A percentile compares a stretch with the other conserved stretches of the same genome.
Conservation (phyloP, 2,113 vertebrate genomes). For the Platichthys stellatus region DNA sequence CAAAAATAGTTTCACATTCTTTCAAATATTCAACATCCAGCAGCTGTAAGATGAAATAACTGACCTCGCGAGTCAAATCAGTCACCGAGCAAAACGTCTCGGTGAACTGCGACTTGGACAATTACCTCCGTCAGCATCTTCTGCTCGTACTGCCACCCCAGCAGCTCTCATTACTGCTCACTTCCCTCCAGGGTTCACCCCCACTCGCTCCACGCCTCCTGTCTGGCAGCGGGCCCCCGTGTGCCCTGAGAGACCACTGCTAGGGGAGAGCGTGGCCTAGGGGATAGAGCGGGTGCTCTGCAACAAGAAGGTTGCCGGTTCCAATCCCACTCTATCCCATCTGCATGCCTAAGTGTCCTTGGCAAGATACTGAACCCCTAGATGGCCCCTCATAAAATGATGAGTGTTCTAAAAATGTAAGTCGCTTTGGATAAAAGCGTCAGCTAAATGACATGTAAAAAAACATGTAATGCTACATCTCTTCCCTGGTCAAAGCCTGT, state of each 20-base stretch:
- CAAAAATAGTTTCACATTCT: conserved; percentile 29
- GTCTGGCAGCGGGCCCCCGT: conserved; percentile 36
- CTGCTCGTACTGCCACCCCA: conserved; percentile 35
- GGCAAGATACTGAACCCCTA: too few species aligned
- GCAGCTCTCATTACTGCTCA: conserved; percentile 52
- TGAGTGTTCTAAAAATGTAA: too few species aligned
- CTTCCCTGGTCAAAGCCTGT: conserved; percentile 48
- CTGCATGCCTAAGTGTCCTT: too few species aligned
- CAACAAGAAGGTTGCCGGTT: too few species aligned
- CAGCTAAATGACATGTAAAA: too few species aligned
- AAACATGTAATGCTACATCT: too few species aligned
- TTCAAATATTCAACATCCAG: conserved; percentile 39
- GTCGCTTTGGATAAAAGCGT: too few species aligned
- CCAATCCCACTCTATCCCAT: too few species aligned
- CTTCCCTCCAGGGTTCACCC: conserved; percentile 37
- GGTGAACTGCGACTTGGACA: conserved; percentile 33
- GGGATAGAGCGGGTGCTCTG: too few species aligned
- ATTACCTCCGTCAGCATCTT: conserved; percentile 47
- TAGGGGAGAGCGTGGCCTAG: too few species aligned
- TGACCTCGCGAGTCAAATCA: conserved; percentile 26
- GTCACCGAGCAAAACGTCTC: conserved; percentile 13
- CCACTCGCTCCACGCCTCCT: conserved; percentile 34
- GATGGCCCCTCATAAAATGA: too few species aligned
- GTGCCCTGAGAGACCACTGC: conserved; percentile 46
- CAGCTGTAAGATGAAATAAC: conserved; percentile 25